phyloP scores from a whole-genome alignment of 2,888 invertebrate genomes.

The Drosophila austrosaltans region DNA sequence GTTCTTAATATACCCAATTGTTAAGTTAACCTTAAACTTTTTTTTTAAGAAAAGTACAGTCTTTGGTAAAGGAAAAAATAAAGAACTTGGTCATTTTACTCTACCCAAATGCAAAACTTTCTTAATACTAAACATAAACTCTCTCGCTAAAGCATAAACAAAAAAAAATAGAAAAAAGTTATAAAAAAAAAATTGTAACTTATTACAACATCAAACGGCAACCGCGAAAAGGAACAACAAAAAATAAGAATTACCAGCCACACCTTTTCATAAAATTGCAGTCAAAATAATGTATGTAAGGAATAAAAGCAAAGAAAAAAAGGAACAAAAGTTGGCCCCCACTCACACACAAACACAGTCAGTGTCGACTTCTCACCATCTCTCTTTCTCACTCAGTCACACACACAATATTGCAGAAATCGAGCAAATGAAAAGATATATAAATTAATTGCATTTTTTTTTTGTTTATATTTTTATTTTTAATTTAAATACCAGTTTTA shows the following conservation, averaged over 20 bases:
- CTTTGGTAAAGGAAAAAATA: background rate
- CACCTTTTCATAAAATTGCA: slow-evolving; percentile 46
- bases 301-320: slow-evolving; percentile 37
- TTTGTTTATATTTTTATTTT: slow-evolving; percentile 15
- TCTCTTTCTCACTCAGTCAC: background rate
- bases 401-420: slow-evolving; percentile 37
- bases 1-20: too few relatives aligned
- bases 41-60: background rate
- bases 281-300: slow-evolving; percentile 12
- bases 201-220: slow-evolving; percentile 32
- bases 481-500: slow-evolving; percentile 55
- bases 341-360: slow-evolving; percentile 46
- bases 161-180: background rate
- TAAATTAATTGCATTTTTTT: slow-evolving; percentile 29
- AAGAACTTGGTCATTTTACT: background rate
- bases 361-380: slow-evolving; percentile 16
- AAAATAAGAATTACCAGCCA: slow-evolving; percentile 44
- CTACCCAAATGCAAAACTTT: background rate
- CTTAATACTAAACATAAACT: slow-evolving; percentile 5
- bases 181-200: slow-evolving; percentile 27
- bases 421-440: slow-evolving; percentile 36
- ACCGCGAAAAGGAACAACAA: slow-evolving; percentile 12
- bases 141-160: slow-evolving; percentile 3
- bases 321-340: slow-evolving; percentile 33
- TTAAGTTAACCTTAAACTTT: background rate